A percentile compares a stretch with the other conserved stretches of the same genome.
Conservation (phyloP, 2,888 invertebrate genomes). For the Amblyjoppa proteus region DNA sequence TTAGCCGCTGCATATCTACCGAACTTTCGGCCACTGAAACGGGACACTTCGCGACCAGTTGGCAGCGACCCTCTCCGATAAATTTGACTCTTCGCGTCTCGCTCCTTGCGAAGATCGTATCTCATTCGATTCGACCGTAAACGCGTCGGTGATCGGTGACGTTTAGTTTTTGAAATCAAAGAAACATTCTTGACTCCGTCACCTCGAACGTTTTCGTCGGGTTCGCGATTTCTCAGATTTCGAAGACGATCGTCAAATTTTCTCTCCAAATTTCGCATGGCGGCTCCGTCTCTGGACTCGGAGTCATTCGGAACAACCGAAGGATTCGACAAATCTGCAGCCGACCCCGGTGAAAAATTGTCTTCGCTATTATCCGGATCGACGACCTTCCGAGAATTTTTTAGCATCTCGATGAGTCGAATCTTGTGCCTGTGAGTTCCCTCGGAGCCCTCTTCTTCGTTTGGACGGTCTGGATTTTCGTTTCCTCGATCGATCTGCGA, state of each 20-base stretch:
- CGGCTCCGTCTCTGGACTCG: background rate
- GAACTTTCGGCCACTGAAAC: constrained; percentile 7
- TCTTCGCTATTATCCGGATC: background rate
- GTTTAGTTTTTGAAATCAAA: constrained; percentile 22
- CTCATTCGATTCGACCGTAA: constrained; percentile 20
- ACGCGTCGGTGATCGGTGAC: constrained; percentile 19
- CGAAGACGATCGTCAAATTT: constrained; percentile 20
- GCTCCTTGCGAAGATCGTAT: constrained; percentile 23
- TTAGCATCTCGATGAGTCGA: background rate
- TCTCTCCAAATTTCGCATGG: constrained; percentile 18
- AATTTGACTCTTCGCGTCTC: constrained; percentile 18
- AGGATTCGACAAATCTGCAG: background rate
- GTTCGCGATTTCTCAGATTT: background rate
- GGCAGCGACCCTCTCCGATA: constrained; percentile 22
- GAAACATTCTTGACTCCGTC: constrained; percentile 9
- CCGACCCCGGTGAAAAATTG: background rate
- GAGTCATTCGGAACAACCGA: background rate
- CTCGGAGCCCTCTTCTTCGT: background rate
- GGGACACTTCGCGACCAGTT: constrained; percentile 16
- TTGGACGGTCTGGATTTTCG: background rate
- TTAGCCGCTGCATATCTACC: constrained; percentile 2
- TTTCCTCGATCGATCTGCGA: background rate
- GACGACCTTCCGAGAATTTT: background rate
- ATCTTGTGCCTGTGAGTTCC: background rate
- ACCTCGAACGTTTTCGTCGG: background rate